Evolutionary conservation across 2,113 vertebrate species (phyloP).

Genomic region (Epinephelus cyanopodus): DNA sequence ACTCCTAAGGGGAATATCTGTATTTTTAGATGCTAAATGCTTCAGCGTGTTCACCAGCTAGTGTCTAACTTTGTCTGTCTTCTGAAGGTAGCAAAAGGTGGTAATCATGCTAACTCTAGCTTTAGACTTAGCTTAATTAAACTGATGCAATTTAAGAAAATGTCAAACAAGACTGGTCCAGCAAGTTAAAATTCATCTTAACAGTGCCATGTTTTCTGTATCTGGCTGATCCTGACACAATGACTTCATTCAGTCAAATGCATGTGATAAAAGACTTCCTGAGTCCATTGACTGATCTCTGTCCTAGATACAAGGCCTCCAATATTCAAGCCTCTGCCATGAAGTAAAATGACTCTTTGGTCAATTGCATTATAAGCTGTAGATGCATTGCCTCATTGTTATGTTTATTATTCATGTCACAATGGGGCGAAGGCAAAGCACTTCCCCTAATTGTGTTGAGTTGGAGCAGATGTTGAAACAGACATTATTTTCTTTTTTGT

Average conservation of each 20-base stretch:
- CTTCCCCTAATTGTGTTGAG: constrained; percentile 78
- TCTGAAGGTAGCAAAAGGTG: too few species aligned
- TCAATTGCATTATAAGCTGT: constrained; percentile 19
- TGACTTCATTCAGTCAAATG: constrained; percentile 23
- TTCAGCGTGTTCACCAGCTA: too few species aligned
- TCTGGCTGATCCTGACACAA: constrained; percentile 37
- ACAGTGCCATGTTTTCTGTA: constrained; percentile 22
- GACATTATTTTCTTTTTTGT: constrained; percentile 32
- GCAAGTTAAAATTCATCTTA: not conserved
- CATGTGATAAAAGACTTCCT: constrained; percentile 30
- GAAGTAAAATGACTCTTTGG: constrained; percentile 10
- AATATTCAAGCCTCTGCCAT: constrained; percentile 28
- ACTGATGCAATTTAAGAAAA: not conserved
- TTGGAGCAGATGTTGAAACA: constrained; percentile 60
- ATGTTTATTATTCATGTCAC: constrained; percentile 76
- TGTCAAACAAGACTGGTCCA: not conserved
- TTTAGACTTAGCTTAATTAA: not conserved
- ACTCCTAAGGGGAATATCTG: not conserved
- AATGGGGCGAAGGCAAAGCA: constrained; percentile 57
- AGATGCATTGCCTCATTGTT: constrained; percentile 60
- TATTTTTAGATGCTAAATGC: too few species aligned
- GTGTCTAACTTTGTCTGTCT: too few species aligned
- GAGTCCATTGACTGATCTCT: constrained; percentile 19
- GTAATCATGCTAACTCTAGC: not conserved
- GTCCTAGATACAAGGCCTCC: constrained; percentile 19